A percentile compares a stretch with the other conserved stretches of the same genome.
Evolutionary conservation across 2,113 vertebrate genomes (phyloP).

Genomic region (Mus pahari): DNA sequence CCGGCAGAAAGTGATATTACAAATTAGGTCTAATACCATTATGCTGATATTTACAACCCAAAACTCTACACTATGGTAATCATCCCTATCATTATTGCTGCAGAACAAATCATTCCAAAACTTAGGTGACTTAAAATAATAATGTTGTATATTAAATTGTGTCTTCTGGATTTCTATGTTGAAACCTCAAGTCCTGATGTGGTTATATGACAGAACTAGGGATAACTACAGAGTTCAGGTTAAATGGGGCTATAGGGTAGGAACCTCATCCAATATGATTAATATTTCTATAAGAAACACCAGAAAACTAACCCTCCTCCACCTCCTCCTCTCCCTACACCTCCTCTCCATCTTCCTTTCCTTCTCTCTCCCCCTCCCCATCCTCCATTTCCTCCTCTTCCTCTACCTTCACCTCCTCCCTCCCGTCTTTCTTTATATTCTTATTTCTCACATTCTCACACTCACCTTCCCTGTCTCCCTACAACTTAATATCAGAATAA

Average conservation of each 20-base stretch:
- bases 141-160: neutral
- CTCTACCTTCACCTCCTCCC: neutral
- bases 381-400: neutral
- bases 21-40: constrained; percentile 7
- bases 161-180: neutral
- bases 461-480: no score
- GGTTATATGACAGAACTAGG: neutral
- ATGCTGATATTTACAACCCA: constrained; percentile 23
- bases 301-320: neutral
- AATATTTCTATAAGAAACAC: neutral
- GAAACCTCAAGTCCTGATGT: neutral
- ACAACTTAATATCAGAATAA: neutral
- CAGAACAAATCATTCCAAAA: constrained; percentile 12
- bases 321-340: neutral
- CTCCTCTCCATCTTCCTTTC: neutral
- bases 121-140: neutral
- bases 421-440: neutral
- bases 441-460: neutral
- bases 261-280: neutral
- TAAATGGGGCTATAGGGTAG: neutral
- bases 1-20: constrained; percentile 38
- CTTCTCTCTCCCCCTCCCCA: no score
- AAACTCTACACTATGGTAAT: neutral
- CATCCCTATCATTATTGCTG: neutral
- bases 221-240: neutral